Evolutionary conservation across 2,797 vertebrate species (phyloP).

Genomic region (Gouania willdenowi): DNA sequence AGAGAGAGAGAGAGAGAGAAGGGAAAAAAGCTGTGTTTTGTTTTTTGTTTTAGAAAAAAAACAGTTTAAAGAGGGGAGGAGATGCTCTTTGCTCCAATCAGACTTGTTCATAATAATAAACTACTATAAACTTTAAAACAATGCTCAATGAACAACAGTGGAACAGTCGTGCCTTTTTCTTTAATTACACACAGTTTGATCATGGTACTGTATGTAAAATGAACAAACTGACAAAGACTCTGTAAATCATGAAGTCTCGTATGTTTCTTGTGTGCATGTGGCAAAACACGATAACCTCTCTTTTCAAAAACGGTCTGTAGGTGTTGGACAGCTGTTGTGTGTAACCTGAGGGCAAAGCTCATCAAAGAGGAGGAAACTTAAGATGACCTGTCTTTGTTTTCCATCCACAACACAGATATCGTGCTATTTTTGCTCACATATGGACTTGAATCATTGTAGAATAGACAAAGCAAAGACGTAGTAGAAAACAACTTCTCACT

Average conservation of each 20-base stretch:
- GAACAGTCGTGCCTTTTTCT: too few relatives aligned
- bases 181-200: too few relatives aligned
- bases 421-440: neutral
- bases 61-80: too few relatives aligned
- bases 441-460: neutral
- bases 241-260: conserved; percentile 2
- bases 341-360: conserved; percentile 46
- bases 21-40: too few relatives aligned
- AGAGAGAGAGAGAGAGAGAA: conserved; percentile 47
- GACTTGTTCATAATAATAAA: too few relatives aligned
- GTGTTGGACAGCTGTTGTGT: conserved; percentile 64
- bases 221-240: too few relatives aligned
- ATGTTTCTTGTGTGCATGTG: conserved; percentile 10
- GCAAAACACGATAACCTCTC: conserved; percentile 30
- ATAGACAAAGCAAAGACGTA: neutral
- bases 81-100: too few relatives aligned
- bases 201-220: too few relatives aligned
- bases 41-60: too few relatives aligned
- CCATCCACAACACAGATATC: conserved; percentile 20
- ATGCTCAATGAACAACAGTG: too few relatives aligned
- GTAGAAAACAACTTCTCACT: too few relatives aligned
- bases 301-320: conserved; percentile 39
- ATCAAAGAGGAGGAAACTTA: conserved; percentile 42
- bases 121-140: too few relatives aligned
- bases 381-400: conserved; percentile 46